Evolutionary conservation across 1,140 invertebrate species (phyloP).

Genomic region (Tetranychus cinnabarinus): DNA sequence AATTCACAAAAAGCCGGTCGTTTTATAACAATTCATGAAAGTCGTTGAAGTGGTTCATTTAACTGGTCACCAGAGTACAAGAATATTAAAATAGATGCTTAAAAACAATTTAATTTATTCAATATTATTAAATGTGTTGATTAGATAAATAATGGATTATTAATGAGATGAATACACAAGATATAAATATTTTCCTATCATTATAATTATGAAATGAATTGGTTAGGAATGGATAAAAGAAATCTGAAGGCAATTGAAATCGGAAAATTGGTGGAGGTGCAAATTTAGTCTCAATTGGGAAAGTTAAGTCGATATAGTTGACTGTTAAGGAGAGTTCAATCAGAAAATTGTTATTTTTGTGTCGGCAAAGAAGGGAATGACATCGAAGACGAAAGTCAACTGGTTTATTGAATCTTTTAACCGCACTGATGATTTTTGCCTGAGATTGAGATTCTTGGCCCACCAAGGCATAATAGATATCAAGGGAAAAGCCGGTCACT

Average conservation of each 20-base stretch:
- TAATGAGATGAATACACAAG: no score
- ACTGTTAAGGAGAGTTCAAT: slow-evolving; percentile 19
- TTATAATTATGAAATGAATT: neutral
- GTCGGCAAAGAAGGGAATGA: neutral
- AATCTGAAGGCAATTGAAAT: slow-evolving; percentile 36
- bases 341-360: neutral
- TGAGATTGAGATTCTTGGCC: slow-evolving; percentile 24
- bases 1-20: no score
- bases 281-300: slow-evolving; percentile 25
- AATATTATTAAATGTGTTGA: no score
- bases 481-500: slow-evolving; percentile 25
- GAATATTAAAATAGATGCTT: no score
- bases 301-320: slow-evolving; percentile 32
- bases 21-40: no score
- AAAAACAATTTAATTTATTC: no score
- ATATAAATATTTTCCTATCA: no score
- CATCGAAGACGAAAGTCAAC: neutral
- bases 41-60: no score
- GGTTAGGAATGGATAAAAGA: slow-evolving; percentile 39
- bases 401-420: slow-evolving; percentile 14
- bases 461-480: slow-evolving; percentile 24
- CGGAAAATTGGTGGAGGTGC: slow-evolving; percentile 33
- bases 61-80: no score
- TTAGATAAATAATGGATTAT: no score
- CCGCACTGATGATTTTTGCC: slow-evolving; percentile 26